These are phyloP conservation scores for Papio anubis DNA, from an alignment of 2,113 vertebrate genomes.

Conservation along the genomic window DNA sequence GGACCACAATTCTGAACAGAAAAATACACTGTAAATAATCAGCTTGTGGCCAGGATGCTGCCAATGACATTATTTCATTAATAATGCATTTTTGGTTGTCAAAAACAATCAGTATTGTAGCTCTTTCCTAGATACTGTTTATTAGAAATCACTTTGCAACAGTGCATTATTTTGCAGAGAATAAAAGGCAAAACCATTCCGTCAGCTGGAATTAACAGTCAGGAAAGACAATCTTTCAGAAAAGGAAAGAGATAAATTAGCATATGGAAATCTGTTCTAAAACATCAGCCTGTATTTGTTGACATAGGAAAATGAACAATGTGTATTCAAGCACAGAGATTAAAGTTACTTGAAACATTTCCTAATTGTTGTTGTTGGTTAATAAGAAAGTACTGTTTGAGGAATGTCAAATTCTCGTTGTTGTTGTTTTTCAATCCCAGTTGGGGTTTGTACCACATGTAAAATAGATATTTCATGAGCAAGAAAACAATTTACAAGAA, in stretches of 20 bases:
- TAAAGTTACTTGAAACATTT: constrained; percentile 79
- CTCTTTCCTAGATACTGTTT: constrained; percentile 80
- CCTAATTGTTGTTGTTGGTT: constrained; percentile 79
- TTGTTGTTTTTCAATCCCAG: neutral
- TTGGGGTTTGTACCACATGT: constrained; percentile 35
- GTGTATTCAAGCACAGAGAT: constrained; percentile 74
- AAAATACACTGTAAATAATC: constrained; percentile 77
- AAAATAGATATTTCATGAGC: constrained; percentile 54
- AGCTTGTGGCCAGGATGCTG: constrained; percentile 80
- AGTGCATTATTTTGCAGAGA: constrained; percentile 83
- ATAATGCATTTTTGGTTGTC: constrained; percentile 87
- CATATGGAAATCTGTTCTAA: constrained; percentile 78
- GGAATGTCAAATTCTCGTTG: constrained; percentile 22
- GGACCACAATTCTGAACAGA: constrained; percentile 60
- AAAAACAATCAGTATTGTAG: constrained; percentile 82
- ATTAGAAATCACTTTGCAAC: constrained; percentile 84
- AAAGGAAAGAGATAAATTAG: constrained; percentile 77
- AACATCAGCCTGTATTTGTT: constrained; percentile 71
- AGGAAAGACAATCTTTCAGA: constrained; percentile 75
- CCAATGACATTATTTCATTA: constrained; percentile 85
- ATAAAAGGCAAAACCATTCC: constrained; percentile 81
- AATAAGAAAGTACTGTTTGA: constrained; percentile 77
- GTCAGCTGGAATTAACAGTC: constrained; percentile 81
- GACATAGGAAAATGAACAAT: constrained; percentile 76
- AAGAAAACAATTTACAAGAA: constrained; percentile 19